Evolutionary conservation across 2,888 invertebrate genomes (phyloP).

Genomic region (Philaethria dido): DNA sequence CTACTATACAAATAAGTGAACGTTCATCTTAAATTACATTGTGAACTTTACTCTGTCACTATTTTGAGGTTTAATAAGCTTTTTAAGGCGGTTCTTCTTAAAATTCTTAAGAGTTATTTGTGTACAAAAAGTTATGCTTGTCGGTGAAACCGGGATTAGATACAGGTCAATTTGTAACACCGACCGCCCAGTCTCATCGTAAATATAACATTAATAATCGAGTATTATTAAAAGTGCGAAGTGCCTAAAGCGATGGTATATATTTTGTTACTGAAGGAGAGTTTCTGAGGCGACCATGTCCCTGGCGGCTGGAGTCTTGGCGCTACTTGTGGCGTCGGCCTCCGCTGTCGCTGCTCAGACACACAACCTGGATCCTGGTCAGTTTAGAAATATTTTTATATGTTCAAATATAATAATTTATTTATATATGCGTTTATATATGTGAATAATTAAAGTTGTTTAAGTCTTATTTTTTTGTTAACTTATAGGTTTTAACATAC

Average conservation of each 20-base stretch:
- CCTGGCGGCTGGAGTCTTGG: constrained; percentile 20
- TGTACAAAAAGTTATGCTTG: constrained; percentile 28
- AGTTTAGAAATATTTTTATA: constrained; percentile 4
- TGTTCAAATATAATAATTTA: no score
- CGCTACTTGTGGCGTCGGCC: constrained; percentile 35
- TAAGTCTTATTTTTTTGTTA: no score
- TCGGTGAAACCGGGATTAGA: constrained; percentile 33
- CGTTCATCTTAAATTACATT: not conserved
- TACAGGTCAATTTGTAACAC: constrained; percentile 30
- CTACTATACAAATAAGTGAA: not conserved
- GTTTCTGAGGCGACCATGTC: constrained; percentile 18
- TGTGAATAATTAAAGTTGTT: no score
- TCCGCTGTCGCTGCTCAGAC: constrained; percentile 32
- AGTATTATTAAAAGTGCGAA: no score
- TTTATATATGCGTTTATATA: no score
- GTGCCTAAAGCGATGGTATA: not conserved
- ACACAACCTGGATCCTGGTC: constrained; percentile 31
- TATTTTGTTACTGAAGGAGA: not conserved
- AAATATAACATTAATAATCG: not conserved
- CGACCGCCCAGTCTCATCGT: not conserved
- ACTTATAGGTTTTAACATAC: no score
- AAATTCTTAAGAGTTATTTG: constrained; percentile 22
- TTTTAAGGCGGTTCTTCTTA: not conserved
- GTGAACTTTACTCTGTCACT: not conserved
- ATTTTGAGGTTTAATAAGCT: not conserved